A percentile compares a stretch with the other conserved stretches of the same genome.
Conservation (phyloP, 2,797 vertebrate species). For the Myotis daubentonii region DNA sequence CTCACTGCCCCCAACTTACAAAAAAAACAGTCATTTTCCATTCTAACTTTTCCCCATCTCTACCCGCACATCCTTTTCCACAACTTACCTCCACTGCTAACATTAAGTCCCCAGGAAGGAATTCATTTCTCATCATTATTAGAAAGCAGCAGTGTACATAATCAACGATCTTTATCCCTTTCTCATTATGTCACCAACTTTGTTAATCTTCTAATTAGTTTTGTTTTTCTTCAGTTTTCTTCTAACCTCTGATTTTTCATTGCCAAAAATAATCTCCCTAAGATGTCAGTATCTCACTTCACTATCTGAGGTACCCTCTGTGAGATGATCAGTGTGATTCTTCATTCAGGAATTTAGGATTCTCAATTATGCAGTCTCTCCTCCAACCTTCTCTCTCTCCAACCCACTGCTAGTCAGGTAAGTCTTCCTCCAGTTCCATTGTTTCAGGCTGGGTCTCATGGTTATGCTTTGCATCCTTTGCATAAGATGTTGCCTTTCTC, state of each 20-base stretch:
- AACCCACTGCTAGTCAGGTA: neutral
- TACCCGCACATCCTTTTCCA: neutral
- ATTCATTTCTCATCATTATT: neutral
- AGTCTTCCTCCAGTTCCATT: neutral
- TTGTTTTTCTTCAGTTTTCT: neutral
- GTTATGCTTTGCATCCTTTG: neutral
- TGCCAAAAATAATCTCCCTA: neutral
- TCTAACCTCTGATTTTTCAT: neutral
- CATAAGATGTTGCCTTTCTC: neutral
- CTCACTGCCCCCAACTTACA: neutral
- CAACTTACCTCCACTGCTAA: neutral
- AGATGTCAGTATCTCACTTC: neutral
- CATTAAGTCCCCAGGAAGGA: neutral
- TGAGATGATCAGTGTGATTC: neutral
- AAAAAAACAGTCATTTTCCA: neutral
- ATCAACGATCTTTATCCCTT: neutral
- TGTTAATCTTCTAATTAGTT: neutral
- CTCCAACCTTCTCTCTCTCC: neutral
- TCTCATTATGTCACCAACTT: conserved; percentile 21
- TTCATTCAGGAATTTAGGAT: neutral
- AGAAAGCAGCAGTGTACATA: neutral
- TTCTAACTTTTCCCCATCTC: neutral
- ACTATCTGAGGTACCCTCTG: neutral
- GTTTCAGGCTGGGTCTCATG: neutral
- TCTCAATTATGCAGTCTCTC: neutral